Conservation (phyloP, 2,888 invertebrate genomes). For the Pterostichus niger region DNA sequence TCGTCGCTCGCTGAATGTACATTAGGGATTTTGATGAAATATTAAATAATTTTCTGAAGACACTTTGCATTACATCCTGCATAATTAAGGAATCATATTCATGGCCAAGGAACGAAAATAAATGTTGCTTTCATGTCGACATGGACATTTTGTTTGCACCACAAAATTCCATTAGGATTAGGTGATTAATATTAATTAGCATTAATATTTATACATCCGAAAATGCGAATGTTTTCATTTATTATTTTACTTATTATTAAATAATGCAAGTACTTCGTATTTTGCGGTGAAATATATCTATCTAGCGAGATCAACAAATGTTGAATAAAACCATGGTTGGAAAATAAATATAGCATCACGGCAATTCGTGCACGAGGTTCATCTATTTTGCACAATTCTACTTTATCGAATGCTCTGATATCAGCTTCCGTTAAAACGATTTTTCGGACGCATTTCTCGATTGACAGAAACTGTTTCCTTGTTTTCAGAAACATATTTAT, state of each 20-base stretch:
- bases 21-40: slow-evolving; percentile 55
- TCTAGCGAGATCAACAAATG: no score
- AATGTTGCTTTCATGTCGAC: slow-evolving; percentile 56
- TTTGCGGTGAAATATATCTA: no score
- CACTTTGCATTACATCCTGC: slow-evolving; percentile 52
- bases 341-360: no score
- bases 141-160: slow-evolving; percentile 60
- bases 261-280: no score
- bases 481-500: no score
- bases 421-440: no score
- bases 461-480: no score
- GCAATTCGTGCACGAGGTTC: no score
- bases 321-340: no score
- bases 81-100: slow-evolving; percentile 62
- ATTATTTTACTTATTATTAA: not conserved
- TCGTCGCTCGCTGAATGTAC: slow-evolving; percentile 4
- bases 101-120: slow-evolving; percentile 50
- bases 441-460: no score
- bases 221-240: not conserved
- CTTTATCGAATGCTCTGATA: no score
- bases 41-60: slow-evolving; percentile 55
- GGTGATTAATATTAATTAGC: slow-evolving; percentile 1
- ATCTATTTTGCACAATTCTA: no score
- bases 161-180: not conserved
- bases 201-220: slow-evolving; percentile 3